Evolutionary conservation across 2,113 vertebrate genomes (phyloP).

Genomic region (Sorex araneus): DNA sequence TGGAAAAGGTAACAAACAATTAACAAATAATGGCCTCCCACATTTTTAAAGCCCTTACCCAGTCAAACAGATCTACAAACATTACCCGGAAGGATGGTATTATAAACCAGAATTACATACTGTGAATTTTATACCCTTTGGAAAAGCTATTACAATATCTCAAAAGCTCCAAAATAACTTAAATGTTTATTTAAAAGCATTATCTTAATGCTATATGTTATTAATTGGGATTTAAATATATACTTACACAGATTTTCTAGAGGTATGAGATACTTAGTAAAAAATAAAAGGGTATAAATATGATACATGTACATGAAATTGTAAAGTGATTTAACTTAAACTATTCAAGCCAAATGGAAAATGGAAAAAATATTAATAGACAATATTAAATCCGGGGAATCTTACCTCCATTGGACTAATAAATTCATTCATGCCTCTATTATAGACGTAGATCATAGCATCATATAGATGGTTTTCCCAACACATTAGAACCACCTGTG

Average conservation of each 20-base stretch:
- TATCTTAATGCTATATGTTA: constrained; percentile 11
- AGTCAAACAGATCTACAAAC: constrained; percentile 30
- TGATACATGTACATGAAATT: constrained; percentile 37
- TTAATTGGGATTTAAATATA: constrained; percentile 24
- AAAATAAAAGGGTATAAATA: neutral
- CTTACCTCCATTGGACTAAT: constrained; percentile 98
- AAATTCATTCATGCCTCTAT: constrained; percentile 98
- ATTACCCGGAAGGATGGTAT: constrained; percentile 12
- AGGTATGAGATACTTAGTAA: constrained; percentile 23
- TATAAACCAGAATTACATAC: neutral
- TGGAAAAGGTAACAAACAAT: constrained; percentile 27
- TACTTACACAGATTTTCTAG: neutral
- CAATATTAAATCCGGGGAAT: neutral
- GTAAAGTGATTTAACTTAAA: constrained; percentile 17
- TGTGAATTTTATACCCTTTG: constrained; percentile 13
- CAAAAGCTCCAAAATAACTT: constrained; percentile 35
- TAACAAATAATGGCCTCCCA: constrained; percentile 34
- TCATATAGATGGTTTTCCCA: constrained; percentile 98
- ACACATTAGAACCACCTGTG: constrained; percentile 95
- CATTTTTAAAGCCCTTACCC: neutral
- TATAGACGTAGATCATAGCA: constrained; percentile 98
- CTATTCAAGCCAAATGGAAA: constrained; percentile 46
- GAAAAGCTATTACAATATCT: constrained; percentile 15
- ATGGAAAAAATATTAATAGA: neutral
- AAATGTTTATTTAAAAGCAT: constrained; percentile 43